Conservation (phyloP, 2,113 vertebrate genomes). For the Triplophysa tibetana region DNA sequence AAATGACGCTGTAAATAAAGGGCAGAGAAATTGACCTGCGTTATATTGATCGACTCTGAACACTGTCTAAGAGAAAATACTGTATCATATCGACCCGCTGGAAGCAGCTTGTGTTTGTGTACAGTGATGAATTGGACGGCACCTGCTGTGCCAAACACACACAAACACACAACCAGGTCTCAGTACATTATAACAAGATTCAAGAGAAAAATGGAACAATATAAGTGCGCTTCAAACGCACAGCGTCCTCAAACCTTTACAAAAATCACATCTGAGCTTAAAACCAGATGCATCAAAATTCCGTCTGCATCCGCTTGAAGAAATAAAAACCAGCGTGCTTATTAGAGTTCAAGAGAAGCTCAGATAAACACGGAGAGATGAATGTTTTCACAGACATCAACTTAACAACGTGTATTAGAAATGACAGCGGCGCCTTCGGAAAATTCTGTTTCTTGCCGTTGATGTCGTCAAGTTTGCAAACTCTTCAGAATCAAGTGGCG, state of each 20-base stretch:
- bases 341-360: neutral
- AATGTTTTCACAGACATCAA: neutral
- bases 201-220: conserved; percentile 23
- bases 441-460: too few species aligned
- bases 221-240: neutral
- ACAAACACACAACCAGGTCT: neutral
- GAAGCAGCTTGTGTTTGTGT: conserved; percentile 33
- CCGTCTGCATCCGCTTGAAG: too few species aligned
- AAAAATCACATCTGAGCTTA: neutral
- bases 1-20: neutral
- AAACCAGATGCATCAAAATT: too few species aligned
- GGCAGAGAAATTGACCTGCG: conserved; percentile 20
- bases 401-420: too few species aligned
- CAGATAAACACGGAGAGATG: neutral
- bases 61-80: conserved; percentile 3
- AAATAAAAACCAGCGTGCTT: too few species aligned
- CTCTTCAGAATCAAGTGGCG: too few species aligned
- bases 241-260: neutral
- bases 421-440: too few species aligned
- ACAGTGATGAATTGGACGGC: conserved; percentile 36
- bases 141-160: conserved; percentile 2
- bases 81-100: conserved; percentile 7
- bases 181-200: conserved; percentile 10
- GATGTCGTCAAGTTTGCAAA: too few species aligned
- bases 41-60: conserved; percentile 15